A percentile compares a stretch with the other conserved stretches of the same genome.
These are phyloP conservation scores for Sebastes minor DNA, from an alignment of 2,797 vertebrate species.

Conservation along the genomic window DNA sequence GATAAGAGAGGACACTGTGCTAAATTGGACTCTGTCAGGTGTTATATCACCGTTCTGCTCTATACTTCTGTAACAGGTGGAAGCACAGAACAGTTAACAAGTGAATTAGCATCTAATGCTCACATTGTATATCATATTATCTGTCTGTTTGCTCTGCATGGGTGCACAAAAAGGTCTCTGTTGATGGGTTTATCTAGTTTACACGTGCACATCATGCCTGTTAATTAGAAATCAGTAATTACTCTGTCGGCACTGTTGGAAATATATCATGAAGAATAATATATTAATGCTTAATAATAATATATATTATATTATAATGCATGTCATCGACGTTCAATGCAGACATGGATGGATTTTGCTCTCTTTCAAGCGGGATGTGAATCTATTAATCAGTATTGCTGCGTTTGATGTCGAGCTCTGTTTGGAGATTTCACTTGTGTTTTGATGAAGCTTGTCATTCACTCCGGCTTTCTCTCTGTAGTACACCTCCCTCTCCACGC, in stretches of 20 bases:
- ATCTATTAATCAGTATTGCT: conserved; percentile 29
- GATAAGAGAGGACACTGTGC: conserved; percentile 4
- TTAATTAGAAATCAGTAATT: conserved; percentile 60
- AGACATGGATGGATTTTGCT: conserved; percentile 40
- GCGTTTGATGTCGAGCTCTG: neutral
- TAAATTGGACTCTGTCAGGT: conserved; percentile 46
- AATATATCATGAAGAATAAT: too few relatives aligned
- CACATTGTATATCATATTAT: conserved; percentile 16
- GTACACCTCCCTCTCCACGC: neutral
- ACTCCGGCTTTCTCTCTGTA: neutral
- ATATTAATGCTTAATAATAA: too few relatives aligned
- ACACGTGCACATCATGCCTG: conserved; percentile 22
- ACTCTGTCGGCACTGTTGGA: conserved; percentile 33
- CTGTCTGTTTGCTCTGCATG: conserved; percentile 16
- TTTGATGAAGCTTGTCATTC: conserved; percentile 12
- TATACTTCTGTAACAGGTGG: conserved; percentile 14
- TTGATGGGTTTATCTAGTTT: conserved; percentile 37
- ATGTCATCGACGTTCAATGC: conserved; percentile 48
- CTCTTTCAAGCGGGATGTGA: conserved; percentile 35
- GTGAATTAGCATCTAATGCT: conserved; percentile 30
- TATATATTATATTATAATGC: too few relatives aligned
- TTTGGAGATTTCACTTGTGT: conserved; percentile 7
- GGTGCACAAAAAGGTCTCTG: conserved; percentile 19
- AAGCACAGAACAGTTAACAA: conserved; percentile 1
- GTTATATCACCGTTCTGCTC: conserved; percentile 23